Evolutionary conservation across 1,140 invertebrate species (phyloP), one percentile per base, ranked within the genome.

Genomic region (Platyscapa corneri): DNA sequence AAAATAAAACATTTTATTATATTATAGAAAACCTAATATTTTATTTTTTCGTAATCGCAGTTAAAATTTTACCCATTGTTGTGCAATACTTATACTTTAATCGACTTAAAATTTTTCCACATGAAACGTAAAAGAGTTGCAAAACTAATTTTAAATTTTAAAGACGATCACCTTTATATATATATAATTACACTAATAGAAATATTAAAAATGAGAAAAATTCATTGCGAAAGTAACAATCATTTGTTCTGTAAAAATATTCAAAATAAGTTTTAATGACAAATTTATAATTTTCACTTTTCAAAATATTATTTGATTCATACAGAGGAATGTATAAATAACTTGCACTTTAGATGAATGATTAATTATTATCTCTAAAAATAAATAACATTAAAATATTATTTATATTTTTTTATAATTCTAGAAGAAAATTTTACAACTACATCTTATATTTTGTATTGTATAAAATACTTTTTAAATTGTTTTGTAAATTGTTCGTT

Each of bases 31-130:
- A 84, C 16, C 23, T 77, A 30, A 49, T 78, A 78, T 49, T 78
- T 56, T 77, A 42, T 78, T 39, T 83, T 83, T 67, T 67, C 37
- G 3, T 67, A 12, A 14, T 30, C 37, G 67, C 20, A 77, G 10
- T 64, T 60, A 84, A 87, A 82, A 75, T 75, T 67, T 79, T 72
- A 65, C 20, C 39, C 39, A 79, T 82, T 75, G 85, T 82, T 37
- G 88, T 72, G 6, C 32, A 67, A 60, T 56, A 60, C 84, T 85
- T 91, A 90, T 90, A 92, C 88, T 90, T 90, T 91, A n/a, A n/a
- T n/a, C n/a, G 90, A 91, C 91, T 90, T 91, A 84, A 92, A 91
- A 91, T 88, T 88, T 53, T 89, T 88, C 86, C 74, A 84, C 83
- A 86, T 86, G 89, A 87, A 56, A 39, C 6, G 72, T 77, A 70